phyloP scores from a whole-genome alignment of 2,113 vertebrate genomes.

The Chaetodon trifascialis region DNA sequence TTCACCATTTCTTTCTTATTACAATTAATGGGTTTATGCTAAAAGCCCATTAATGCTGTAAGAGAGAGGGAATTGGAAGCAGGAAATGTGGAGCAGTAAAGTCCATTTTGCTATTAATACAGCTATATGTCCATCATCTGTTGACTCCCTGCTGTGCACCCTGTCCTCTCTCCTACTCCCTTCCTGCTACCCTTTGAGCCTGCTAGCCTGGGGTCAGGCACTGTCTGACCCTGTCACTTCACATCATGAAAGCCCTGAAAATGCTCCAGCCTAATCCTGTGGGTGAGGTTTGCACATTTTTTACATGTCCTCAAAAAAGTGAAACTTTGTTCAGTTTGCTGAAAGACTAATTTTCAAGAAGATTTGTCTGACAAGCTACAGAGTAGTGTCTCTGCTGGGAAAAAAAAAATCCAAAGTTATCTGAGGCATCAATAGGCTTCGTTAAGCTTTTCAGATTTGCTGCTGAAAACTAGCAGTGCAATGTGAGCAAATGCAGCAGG shows the following conservation, averaged over 20 bases:
- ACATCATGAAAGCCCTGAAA: conserved; percentile 40
- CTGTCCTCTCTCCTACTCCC: conserved; percentile 27
- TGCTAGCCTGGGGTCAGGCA: conserved; percentile 71
- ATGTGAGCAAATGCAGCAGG: neutral
- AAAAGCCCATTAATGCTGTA: neutral
- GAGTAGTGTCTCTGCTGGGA: neutral
- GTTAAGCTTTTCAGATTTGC: conserved; percentile 13
- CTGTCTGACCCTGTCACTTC: conserved; percentile 60
- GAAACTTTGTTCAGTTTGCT: neutral
- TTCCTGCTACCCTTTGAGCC: conserved; percentile 79
- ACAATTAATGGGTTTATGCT: neutral
- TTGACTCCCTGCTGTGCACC: conserved; percentile 42
- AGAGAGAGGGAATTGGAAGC: neutral
- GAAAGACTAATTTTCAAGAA: neutral
- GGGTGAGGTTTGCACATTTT: conserved; percentile 5
- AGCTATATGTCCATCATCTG: conserved; percentile 40
- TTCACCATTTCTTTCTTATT: neutral
- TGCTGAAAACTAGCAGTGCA: neutral
- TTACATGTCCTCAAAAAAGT: conserved; percentile 5
- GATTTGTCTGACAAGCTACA: neutral
- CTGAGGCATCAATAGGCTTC: neutral
- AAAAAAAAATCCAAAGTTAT: neutral
- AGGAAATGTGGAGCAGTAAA: neutral
- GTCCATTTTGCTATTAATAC: conserved; percentile 41
- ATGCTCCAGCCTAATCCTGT: conserved; percentile 20